phyloP scores from a whole-genome alignment of 2,113 vertebrate genomes.

The Leptobrachium ailaonicum region DNA sequence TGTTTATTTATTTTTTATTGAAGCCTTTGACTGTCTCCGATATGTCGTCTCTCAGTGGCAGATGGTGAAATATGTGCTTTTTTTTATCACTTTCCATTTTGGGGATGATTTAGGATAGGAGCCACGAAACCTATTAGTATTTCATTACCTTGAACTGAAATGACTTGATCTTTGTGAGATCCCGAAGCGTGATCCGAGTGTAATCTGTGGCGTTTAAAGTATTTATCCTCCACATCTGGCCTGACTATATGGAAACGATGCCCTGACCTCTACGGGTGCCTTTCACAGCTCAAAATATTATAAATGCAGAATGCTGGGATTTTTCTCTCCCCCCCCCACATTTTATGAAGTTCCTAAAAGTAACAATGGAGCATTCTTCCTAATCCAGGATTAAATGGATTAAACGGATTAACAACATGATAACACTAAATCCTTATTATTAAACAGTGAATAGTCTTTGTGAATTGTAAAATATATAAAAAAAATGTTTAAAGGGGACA shows the following conservation, averaged over 20 bases:
- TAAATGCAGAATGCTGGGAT: not conserved
- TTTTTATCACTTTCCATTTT: not conserved
- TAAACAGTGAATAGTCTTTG: too few species aligned
- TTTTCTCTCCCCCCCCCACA: too few species aligned
- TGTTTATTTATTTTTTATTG: too few species aligned
- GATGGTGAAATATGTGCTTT: not conserved
- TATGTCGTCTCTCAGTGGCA: not conserved
- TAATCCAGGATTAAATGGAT: too few species aligned
- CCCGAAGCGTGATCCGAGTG: not conserved
- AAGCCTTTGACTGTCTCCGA: too few species aligned
- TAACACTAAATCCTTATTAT: too few species aligned
- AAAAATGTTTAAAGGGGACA: too few species aligned
- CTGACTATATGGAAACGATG: not conserved
- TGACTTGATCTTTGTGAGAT: not conserved
- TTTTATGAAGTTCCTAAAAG: too few species aligned
- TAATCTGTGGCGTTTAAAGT: conserved; percentile 4
- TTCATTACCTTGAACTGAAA: conserved; percentile 12
- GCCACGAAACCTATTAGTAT: conserved; percentile 14
- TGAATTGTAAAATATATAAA: too few species aligned
- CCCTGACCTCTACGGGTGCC: not conserved
- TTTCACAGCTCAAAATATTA: not conserved
- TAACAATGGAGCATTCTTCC: too few species aligned
- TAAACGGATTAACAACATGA: too few species aligned
- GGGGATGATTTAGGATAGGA: not conserved
- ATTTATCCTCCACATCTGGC: not conserved